phyloP scores from a whole-genome alignment of 2,113 vertebrate species.

The Lophius piscatorius region DNA sequence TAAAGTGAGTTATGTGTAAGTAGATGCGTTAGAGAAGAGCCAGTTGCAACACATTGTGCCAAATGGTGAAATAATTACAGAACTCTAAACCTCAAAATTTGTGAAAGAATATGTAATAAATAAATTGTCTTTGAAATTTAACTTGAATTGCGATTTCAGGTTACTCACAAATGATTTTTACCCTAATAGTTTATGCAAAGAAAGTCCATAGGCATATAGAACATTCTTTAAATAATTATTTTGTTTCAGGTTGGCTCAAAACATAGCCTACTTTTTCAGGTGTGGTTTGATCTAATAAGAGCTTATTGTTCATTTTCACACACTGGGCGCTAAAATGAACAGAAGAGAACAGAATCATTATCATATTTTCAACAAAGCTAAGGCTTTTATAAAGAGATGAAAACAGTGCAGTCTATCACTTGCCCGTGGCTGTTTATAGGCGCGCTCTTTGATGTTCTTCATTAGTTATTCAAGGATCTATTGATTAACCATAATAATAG shows the following conservation, averaged over 20 bases:
- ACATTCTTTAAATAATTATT: conserved; percentile 15
- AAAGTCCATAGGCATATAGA: conserved; percentile 1
- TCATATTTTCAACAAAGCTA: conserved; percentile 68
- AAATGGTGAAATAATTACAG: conserved; percentile 30
- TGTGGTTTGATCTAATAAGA: conserved; percentile 50
- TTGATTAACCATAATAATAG: conserved; percentile 77
- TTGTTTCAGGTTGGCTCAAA: conserved; percentile 35
- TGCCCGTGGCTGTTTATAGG: conserved; percentile 65
- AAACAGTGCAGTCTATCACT: conserved; percentile 63
- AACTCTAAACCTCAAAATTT: not conserved
- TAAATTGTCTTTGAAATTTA: conserved; percentile 16
- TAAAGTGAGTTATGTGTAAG: conserved; percentile 19
- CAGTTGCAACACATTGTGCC: conserved; percentile 33
- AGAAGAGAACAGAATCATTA: conserved; percentile 59
- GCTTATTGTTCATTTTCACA: conserved; percentile 39
- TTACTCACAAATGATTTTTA: conserved; percentile 9
- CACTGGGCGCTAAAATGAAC: conserved; percentile 38
- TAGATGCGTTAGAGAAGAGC: conserved; percentile 30
- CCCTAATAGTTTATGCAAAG: not conserved
- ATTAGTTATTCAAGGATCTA: conserved; percentile 74
- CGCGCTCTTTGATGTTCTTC: conserved; percentile 68
- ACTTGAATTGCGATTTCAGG: not conserved
- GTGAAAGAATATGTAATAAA: not conserved
- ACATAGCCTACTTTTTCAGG: conserved; percentile 18
- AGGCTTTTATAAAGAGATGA: conserved; percentile 63